Conservation (phyloP, 1,140 invertebrate genomes). For the Drosophila willistoni region DNA sequence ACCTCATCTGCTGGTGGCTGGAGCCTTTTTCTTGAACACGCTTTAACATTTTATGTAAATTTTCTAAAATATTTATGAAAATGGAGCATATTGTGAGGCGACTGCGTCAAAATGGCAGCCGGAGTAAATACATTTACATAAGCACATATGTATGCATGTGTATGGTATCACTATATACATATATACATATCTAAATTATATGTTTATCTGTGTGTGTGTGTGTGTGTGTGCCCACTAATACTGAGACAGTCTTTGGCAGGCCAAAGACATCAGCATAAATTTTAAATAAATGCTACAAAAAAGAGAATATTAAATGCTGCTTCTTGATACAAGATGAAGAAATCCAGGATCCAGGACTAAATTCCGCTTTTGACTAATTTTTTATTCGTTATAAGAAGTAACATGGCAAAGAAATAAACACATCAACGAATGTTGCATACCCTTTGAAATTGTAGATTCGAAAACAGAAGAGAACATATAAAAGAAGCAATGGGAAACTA, state of each 20-base stretch:
- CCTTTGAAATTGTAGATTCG: background rate
- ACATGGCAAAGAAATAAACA: background rate
- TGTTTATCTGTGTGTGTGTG: slow-evolving; percentile 24
- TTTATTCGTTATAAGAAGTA: slow-evolving; percentile 35
- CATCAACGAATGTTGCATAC: background rate
- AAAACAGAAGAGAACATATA: too few species aligned
- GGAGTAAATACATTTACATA: slow-evolving; percentile 74
- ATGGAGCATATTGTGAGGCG: slow-evolving; percentile 77
- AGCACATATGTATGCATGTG: slow-evolving; percentile 33
- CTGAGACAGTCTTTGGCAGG: slow-evolving; percentile 40
- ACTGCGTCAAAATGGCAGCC: slow-evolving; percentile 77
- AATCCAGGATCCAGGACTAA: slow-evolving; percentile 29
- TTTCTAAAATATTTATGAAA: slow-evolving; percentile 80
- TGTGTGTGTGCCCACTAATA: background rate
- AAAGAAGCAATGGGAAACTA: too few species aligned
- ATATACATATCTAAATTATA: background rate
- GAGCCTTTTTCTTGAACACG: slow-evolving; percentile 31
- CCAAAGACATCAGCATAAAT: slow-evolving; percentile 78
- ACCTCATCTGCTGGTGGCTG: slow-evolving; percentile 35
- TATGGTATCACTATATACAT: background rate
- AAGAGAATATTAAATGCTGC: slow-evolving; percentile 76
- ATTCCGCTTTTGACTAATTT: slow-evolving; percentile 38
- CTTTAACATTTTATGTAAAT: slow-evolving; percentile 78
- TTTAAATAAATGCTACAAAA: slow-evolving; percentile 74
- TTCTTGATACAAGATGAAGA: slow-evolving; percentile 31